Base-by-base conservation (phyloP, 1,140 invertebrate genomes). In the Psilanteris sp. region DNA sequence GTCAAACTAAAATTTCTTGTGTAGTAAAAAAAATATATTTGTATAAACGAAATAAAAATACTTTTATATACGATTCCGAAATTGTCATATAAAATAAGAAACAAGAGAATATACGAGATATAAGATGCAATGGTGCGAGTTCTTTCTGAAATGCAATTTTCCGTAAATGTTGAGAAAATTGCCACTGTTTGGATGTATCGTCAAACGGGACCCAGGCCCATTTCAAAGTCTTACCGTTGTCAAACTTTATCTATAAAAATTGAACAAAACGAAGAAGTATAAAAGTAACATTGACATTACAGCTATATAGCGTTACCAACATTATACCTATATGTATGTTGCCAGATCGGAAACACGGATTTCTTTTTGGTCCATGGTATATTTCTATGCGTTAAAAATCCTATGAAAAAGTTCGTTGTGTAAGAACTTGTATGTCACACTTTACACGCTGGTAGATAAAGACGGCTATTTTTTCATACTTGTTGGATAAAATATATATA, bases 241-340 rank as follows among this genome's bases (percentile, higher is more conserved):
- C 59, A 34, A 85, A 85, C 78, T 86, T 84, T 85, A 64, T 61
- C 78, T 81, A 85, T 86, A 85, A 85, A 83, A 83, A 71, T 83
- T 77, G 79, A 80, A 73, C 67, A 67, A 57, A 79, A 75, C 52
- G 54, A 44, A 34, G 22, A 68, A 78, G 74, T 84, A 85, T 83
- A 81, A 85, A 83, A 85, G 70, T 76, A 66, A 55, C 52, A 64
- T 43, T 36, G 46, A 36, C 44, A 54, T 74, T 78, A 79, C 67
- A 72, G 79, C 62, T n/a, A n/a, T 61, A 34, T 52, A 48, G 41
- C 20, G 43, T 46, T 66, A 43, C 46, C 52, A 70, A 61, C 50
- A 43, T 54, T 39, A 52, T 72, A 70, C 68, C 29, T 52, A 79
- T 78, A 76, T 34, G 54, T n/a, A n/a, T 61, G 66, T 75, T 41